Conservation (phyloP, 2,797 vertebrate genomes). For the Myotis daubentonii region DNA sequence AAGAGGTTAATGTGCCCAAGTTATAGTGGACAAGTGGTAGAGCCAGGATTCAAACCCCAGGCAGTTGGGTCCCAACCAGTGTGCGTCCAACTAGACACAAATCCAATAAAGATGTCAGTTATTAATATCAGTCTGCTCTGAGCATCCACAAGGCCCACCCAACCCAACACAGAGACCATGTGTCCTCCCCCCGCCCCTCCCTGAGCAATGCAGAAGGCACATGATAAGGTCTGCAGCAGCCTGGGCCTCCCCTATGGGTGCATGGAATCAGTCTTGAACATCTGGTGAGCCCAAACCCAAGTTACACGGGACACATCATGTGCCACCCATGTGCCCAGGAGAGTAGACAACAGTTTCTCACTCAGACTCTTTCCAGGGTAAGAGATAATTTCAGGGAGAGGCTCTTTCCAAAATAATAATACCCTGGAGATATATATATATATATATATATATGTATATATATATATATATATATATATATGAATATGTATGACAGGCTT, state of each 20-base stretch:
- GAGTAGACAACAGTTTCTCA: neutral
- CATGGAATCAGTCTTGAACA: slow-evolving; percentile 39
- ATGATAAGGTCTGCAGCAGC: slow-evolving; percentile 29
- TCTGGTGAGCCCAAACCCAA: neutral
- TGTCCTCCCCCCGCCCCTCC: neutral
- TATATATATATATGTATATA: neutral
- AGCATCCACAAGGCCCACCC: neutral
- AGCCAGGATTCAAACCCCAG: neutral
- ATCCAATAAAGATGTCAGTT: neutral
- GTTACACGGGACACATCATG: rapidly evolving
- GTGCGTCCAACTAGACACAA: neutral
- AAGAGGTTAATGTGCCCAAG: neutral
- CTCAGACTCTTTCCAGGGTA: neutral
- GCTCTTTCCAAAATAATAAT: neutral
- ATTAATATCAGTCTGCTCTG: neutral
- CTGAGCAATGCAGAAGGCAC: neutral
- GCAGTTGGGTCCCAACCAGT: neutral
- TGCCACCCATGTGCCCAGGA: neutral
- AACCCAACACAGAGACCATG: neutral
- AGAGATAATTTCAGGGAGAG: neutral
- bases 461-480: neutral
- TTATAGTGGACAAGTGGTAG: neutral
- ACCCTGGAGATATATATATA: neutral
- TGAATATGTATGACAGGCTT: neutral
- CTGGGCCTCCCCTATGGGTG: neutral